Conservation (phyloP, 2,113 vertebrate genomes). For the Xiphorhynchus elegans region DNA sequence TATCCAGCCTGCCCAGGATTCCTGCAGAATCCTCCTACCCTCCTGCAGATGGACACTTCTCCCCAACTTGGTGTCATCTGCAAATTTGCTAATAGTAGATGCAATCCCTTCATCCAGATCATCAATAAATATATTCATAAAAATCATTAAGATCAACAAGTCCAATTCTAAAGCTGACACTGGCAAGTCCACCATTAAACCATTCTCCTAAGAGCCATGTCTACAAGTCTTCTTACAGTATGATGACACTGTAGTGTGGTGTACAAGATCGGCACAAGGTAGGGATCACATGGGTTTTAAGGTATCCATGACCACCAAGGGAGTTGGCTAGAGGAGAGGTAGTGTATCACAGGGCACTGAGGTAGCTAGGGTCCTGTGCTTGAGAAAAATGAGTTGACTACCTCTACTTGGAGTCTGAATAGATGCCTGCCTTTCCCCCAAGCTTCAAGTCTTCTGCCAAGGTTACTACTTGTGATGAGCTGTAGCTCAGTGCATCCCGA, state of each 20-base stretch:
- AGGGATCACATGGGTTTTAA: not conserved
- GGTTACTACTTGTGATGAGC: not conserved
- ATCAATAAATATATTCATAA: not conserved
- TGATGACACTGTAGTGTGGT: not conserved
- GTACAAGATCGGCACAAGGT: not conserved
- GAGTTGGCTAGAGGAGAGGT: not conserved
- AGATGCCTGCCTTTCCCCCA: not conserved
- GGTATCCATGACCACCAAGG: not conserved
- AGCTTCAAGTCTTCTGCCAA: not conserved
- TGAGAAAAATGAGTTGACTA: not conserved
- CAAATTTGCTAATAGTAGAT: not conserved
- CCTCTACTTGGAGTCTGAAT: not conserved
- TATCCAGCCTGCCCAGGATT: not conserved
- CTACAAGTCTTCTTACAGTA: rapidly evolving
- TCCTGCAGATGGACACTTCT: not conserved
- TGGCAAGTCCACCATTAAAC: not conserved
- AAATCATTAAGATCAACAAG: not conserved
- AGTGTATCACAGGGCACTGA: not conserved
- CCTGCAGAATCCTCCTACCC: not conserved
- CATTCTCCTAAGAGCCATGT: not conserved
- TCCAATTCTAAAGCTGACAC: not conserved
- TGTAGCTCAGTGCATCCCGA: not conserved
- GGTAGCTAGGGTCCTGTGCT: not conserved
- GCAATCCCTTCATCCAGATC: not conserved
- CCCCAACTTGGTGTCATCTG: not conserved